Conservation (phyloP, 2,113 vertebrate species). For the Cynocephalus volans region DNA sequence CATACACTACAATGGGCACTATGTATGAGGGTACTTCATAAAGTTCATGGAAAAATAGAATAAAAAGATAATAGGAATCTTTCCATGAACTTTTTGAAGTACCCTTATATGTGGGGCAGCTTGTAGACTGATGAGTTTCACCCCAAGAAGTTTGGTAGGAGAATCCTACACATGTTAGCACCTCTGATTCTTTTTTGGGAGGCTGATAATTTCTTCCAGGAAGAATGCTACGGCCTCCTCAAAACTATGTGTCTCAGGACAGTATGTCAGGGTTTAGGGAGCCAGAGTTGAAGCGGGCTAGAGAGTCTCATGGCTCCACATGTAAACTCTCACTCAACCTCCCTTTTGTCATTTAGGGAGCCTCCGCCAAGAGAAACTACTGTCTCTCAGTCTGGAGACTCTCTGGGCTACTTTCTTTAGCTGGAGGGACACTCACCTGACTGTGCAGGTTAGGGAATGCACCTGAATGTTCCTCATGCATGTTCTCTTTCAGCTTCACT, state of each 20-base stretch:
- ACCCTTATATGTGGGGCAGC: accelerated
- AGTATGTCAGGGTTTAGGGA: not conserved
- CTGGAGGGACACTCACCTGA: not conserved
- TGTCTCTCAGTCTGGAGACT: not conserved
- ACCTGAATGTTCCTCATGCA: not conserved
- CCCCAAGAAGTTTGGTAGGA: not conserved
- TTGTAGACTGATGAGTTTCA: not conserved
- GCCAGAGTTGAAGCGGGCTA: not conserved
- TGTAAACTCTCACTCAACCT: not conserved
- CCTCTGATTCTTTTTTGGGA: not conserved
- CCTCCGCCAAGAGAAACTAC: not conserved
- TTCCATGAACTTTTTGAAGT: too few species aligned
- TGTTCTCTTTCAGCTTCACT: not conserved
- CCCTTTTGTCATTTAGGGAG: not conserved
- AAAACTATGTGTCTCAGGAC: not conserved
- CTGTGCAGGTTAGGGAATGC: not conserved
- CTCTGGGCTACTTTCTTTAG: not conserved
- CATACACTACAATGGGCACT: not conserved
- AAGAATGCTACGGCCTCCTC: not conserved
- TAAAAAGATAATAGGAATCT: too few species aligned
- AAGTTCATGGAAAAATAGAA: too few species aligned
- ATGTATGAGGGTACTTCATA: too few species aligned
- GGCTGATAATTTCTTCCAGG: not conserved
- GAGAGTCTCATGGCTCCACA: not conserved
- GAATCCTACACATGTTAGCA: not conserved